A percentile compares a stretch with the other conserved stretches of the same genome.
Evolutionary conservation across 1,140 invertebrate genomes (phyloP).

Genomic region (Pseudobourletiella spinata): DNA sequence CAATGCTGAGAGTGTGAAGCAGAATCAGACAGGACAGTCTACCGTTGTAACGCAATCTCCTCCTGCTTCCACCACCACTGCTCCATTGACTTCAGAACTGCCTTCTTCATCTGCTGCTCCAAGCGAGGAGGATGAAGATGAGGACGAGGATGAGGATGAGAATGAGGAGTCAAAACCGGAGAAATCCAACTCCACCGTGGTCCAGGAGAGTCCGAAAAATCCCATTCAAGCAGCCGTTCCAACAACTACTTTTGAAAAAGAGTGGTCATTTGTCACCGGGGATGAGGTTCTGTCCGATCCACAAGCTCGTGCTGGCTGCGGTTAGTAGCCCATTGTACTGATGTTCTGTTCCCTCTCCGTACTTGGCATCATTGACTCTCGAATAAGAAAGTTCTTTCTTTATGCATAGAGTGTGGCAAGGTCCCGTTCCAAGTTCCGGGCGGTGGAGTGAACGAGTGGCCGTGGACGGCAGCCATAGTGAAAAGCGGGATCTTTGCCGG

Average conservation of each 20-base stretch:
- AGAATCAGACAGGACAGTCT: constrained; percentile 8
- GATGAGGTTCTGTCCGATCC: constrained; percentile 4
- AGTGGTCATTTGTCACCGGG: background rate
- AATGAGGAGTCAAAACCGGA: too few species aligned
- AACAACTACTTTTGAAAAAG: background rate
- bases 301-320: constrained; percentile 20
- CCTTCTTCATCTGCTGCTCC: too few species aligned
- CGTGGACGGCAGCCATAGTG: constrained; percentile 34
- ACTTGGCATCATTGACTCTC: too few species aligned
- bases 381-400: background rate
- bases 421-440: constrained; percentile 23
- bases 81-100: too few species aligned
- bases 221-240: too few species aligned
- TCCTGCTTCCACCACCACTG: background rate
- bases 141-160: too few species aligned
- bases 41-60: background rate
- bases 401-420: constrained; percentile 32
- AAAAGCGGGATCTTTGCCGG: constrained; percentile 27
- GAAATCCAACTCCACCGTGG: too few species aligned
- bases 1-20: too few species aligned
- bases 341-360: too few species aligned
- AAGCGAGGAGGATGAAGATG: too few species aligned
- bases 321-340: too few species aligned
- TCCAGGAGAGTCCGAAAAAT: too few species aligned
- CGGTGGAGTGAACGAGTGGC: constrained; percentile 28